Evolutionary conservation across 1,140 invertebrate species (phyloP).

Genomic region (Notospermus geniculatus): DNA sequence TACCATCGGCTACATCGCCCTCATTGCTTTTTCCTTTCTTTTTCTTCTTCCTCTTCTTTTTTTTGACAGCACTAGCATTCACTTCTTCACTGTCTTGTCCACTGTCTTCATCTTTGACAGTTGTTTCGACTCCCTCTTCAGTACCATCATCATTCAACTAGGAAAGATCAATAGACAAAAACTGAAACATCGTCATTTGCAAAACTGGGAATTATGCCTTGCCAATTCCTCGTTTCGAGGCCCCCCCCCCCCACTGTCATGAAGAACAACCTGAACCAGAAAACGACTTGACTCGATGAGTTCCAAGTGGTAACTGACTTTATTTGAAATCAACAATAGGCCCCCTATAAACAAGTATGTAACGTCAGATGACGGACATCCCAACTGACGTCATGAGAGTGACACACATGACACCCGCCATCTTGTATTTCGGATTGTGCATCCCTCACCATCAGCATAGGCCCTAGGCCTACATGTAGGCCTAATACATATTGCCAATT

Average conservation of each 20-base stretch:
- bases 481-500: no score
- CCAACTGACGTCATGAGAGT: no score
- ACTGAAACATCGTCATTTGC: neutral
- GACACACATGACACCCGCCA: no score
- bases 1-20: constrained; percentile 59
- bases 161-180: constrained; percentile 15
- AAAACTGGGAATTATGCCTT: neutral
- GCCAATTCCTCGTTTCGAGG: neutral
- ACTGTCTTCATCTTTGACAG: constrained; percentile 57
- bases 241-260: neutral
- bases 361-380: no score
- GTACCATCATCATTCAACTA: constrained; percentile 62
- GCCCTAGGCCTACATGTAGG: no score
- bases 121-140: constrained; percentile 57
- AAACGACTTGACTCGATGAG: no score
- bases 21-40: constrained; percentile 63
- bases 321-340: no score
- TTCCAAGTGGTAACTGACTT: no score
- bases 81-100: constrained; percentile 24
- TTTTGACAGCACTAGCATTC: constrained; percentile 34
- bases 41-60: constrained; percentile 61
- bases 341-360: no score
- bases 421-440: no score
- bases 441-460: no score
- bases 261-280: no score